Evolutionary conservation across 1,140 invertebrate genomes (phyloP), one percentile per base, ranked within the genome.

Genomic region (Danaus plexippus): DNA sequence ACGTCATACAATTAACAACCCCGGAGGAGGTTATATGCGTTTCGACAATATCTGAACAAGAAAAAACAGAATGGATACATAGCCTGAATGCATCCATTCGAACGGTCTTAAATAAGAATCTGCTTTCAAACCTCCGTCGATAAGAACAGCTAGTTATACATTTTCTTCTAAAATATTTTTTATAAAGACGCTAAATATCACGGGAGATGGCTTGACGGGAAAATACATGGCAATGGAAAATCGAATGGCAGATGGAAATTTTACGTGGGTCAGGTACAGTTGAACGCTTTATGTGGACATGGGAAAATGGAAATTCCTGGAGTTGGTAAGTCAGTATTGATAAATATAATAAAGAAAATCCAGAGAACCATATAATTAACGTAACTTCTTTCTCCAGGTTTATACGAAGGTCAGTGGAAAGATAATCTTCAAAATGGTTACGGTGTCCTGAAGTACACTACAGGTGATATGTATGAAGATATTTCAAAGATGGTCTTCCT

Each of bases 401-500:
- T 89, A 10, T 95, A 95, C 70, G 93, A 96, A 82, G 95, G 96
- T 0, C 90, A 92, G 60, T 97, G 95, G 92, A 94, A 92, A 71
- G 92, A 95, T 59, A 95, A 94, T 41, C 90, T 92, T 61, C 92
- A 96, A 80, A 93, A 95, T 82, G 95, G 95, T 13, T 91, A 90
- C 73, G 95, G 94, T 9, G 89, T 89, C 13, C 91, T 95, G 80
- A 94, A 91, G 88, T 94, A 90, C 62, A 75, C 71, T 11, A 85
- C 80, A 10, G 88, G 84, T n/a, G 94, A 95, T 69, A 75, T 93
- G 40, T 97, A 96, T 74, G 93, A 95, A 72, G 95, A 0, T 92
- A 93, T 71, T 96, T 95, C 70, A 94, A 94, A 79, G 94, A 96
- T 76, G 94, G 94, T 1, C 81, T 92, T 54, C 91, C 93, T 11